These are phyloP conservation scores for Platichthys stellatus DNA, from an alignment of 2,113 vertebrate genomes.

Conservation along the genomic window DNA sequence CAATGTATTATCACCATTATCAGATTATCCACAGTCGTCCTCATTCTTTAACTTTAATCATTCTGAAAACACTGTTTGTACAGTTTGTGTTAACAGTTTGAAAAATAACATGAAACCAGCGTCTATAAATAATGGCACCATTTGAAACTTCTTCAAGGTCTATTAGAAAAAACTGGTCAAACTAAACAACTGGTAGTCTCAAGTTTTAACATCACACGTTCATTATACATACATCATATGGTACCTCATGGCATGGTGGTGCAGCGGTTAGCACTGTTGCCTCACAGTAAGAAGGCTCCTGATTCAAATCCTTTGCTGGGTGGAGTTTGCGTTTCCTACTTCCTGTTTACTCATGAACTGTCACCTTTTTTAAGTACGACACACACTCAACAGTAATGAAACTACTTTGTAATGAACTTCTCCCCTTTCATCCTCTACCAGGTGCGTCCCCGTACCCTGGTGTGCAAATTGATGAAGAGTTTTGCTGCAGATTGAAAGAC, in stretches of 20 bases:
- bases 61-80: not conserved
- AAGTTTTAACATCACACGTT: not conserved
- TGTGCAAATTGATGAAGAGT: slow-evolving; percentile 94
- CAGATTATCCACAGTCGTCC: not conserved
- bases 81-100: not conserved
- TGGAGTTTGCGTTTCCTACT: no score
- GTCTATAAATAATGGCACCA: not conserved
- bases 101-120: not conserved
- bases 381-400: not conserved
- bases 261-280: no score
- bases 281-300: no score
- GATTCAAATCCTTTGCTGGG: no score
- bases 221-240: not conserved
- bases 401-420: slow-evolving; percentile 23
- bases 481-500: slow-evolving; percentile 91
- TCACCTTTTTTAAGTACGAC: not conserved
- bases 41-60: not conserved
- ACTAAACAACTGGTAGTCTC: not conserved
- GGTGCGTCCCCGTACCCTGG: slow-evolving; percentile 94
- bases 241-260: not conserved
- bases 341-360: no score
- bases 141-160: not conserved
- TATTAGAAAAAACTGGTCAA: not conserved
- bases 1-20: not conserved
- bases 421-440: slow-evolving; percentile 51